Conservation (phyloP, 2,888 invertebrate genomes). For the Uloborus plumipes region DNA sequence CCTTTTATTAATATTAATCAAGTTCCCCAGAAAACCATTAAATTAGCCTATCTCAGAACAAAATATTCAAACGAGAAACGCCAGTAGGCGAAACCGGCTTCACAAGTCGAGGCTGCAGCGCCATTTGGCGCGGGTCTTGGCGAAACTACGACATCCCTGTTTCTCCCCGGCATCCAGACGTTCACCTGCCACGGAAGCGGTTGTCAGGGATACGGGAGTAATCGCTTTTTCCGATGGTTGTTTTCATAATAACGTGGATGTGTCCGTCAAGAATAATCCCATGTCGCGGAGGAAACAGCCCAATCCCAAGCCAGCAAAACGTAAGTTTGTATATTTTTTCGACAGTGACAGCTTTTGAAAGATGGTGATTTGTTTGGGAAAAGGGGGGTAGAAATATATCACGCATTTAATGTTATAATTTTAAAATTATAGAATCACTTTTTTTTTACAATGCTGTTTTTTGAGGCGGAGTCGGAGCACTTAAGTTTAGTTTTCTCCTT, state of each 20-base stretch:
- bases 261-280: constrained; percentile 27
- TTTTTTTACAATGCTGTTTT: not conserved
- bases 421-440: too few species aligned
- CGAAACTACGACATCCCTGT: constrained; percentile 10
- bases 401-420: too few species aligned
- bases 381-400: too few species aligned
- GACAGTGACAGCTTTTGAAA: not conserved
- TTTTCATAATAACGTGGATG: constrained; percentile 38
- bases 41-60: too few species aligned
- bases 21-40: too few species aligned
- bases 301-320: constrained; percentile 60
- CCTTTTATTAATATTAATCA: too few species aligned
- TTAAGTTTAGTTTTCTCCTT: too few species aligned
- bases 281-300: constrained; percentile 61
- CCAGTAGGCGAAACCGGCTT: too few species aligned
- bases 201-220: constrained; percentile 49
- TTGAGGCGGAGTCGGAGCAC: too few species aligned
- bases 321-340: constrained; percentile 29
- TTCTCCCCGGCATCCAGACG: constrained; percentile 18
- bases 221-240: constrained; percentile 43
- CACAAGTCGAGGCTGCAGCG: not conserved
- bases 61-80: too few species aligned
- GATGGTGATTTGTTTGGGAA: too few species aligned
- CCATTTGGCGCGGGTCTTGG: constrained; percentile 21
- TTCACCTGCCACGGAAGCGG: constrained; percentile 24